Evolutionary conservation across 2,113 vertebrate genomes (phyloP), one percentile per base, ranked within the genome.

Genomic region (Sceloporus undulatus): DNA sequence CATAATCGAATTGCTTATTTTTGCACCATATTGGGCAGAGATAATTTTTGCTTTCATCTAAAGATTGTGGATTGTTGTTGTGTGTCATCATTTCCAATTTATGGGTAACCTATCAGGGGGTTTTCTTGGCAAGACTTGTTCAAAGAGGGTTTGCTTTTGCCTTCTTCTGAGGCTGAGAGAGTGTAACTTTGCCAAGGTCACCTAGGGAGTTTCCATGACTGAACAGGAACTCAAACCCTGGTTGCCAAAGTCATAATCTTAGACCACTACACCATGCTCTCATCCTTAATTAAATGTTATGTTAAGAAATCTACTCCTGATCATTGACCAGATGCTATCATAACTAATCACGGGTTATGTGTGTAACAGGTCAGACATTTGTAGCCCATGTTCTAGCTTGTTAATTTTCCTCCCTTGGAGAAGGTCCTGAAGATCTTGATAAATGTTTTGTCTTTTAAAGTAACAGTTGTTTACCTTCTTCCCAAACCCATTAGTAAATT

Each of bases 301-400:
- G 48, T 84, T 79, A 21, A 83, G 85, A 59, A 40, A 42, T 40
- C 56, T 59, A 56, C 10, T 86, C 48, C 84, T 85, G 76, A 38
- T 91, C 66, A 18, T 80, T 9, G 10, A 59, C 86, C 89, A 75
- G 89, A 89, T 75, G 62, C 71, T 78, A 71, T 85, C 38, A 92
- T 82, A 56, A 16, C 34, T 82, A 87, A 66, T 80, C 70, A 0
- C 0, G 71, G 77, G 79, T 86, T 1, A 9, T 7, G 9, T 18
- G 18, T 27, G 10, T 85, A 80, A 78, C 68, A 86, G 2, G 19
- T 19, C 38, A 90, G 5, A 52, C 25, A 0, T 75, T 92, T 59
- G 59, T 80, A 84, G 80, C 14, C 87, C 81, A 75, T 89, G 66
- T 87, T 86, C 59, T 90, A 23, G 38, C 68, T 81, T 81, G 66